phyloP scores from a whole-genome alignment of 2,113 vertebrate genomes.

The Chroicocephalus ridibundus region DNA sequence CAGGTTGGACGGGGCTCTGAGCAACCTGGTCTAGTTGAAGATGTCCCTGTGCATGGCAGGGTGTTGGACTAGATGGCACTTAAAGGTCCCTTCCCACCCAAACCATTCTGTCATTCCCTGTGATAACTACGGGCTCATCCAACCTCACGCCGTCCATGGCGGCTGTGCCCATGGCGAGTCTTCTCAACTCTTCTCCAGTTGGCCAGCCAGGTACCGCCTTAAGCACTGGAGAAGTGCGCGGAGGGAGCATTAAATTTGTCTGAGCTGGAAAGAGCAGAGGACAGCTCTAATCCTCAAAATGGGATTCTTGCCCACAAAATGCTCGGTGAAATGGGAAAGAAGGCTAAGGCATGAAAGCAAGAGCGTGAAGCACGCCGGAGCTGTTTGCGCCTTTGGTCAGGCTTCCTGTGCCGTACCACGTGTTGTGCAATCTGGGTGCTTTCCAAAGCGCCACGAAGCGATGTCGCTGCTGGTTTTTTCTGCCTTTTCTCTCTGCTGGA shows the following conservation, averaged over 20 bases:
- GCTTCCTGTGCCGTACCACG: not conserved
- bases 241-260: not conserved
- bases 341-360: rapidly evolving
- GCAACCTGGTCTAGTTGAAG: not conserved
- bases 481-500: not conserved
- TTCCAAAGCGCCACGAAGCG: not conserved
- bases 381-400: not conserved
- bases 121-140: not conserved
- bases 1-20: not conserved
- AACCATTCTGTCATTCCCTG: not conserved
- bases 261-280: not conserved
- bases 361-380: rapidly evolving
- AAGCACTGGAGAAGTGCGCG: not conserved
- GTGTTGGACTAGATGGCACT: not conserved
- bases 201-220: not conserved
- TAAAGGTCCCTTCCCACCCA: not conserved
- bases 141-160: not conserved
- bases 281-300: not conserved
- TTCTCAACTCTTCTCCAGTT: rapidly evolving
- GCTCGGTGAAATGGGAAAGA: rapidly evolving
- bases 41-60: not conserved
- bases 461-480: not conserved
- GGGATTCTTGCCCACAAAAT: not conserved
- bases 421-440: not conserved
- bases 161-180: not conserved